Evolutionary conservation across 2,888 invertebrate species (phyloP).

Genomic region (Lepidocyrtoides sp.): DNA sequence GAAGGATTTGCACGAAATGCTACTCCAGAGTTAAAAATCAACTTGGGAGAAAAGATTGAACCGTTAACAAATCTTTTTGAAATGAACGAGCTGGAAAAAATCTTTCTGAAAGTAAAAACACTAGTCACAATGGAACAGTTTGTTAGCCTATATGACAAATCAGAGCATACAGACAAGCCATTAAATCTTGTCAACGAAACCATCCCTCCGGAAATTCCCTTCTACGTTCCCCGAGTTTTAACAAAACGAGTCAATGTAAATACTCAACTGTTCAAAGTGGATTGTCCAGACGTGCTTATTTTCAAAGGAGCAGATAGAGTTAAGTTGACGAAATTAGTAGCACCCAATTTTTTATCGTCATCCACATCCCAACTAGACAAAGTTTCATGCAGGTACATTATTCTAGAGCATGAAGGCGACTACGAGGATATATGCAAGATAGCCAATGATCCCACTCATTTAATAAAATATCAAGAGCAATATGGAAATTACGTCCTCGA

Average conservation of each 20-base stretch:
- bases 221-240: too few species aligned
- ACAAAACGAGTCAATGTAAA: too few species aligned
- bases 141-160: too few species aligned
- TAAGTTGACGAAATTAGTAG: not conserved
- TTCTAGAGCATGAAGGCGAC: not conserved
- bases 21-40: too few species aligned
- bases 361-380: not conserved
- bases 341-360: not conserved
- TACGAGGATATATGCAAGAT: not conserved
- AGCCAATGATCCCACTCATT: not conserved
- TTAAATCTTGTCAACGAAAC: too few species aligned
- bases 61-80: too few species aligned
- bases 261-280: not conserved
- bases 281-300: not conserved
- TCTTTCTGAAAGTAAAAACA: too few species aligned
- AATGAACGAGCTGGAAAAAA: too few species aligned
- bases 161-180: too few species aligned
- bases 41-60: too few species aligned
- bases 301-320: not conserved
- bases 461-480: not conserved
- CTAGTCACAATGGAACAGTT: too few species aligned
- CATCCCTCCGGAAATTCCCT: too few species aligned
- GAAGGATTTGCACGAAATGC: not conserved
- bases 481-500: not conserved
- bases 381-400: not conserved